Conservation (phyloP, 2,113 vertebrate genomes). For the Hippocampus guttulatus region DNA sequence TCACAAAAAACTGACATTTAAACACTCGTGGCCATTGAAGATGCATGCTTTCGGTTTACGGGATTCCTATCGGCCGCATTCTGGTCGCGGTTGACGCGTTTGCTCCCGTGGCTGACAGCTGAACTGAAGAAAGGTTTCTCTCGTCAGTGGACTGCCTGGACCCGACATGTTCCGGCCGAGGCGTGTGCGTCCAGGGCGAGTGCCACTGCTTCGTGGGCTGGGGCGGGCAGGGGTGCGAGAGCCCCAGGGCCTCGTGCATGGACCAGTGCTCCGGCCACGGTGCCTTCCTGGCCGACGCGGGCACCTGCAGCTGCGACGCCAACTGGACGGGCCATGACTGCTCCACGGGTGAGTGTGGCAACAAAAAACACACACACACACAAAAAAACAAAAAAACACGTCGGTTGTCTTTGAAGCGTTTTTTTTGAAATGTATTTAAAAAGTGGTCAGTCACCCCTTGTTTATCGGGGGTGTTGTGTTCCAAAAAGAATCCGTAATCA, state of each 20-base stretch:
- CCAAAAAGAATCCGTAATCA: too few species aligned
- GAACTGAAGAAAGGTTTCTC: constrained; percentile 8
- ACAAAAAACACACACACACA: too few species aligned
- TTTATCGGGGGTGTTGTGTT: too few species aligned
- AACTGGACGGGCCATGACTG: constrained; percentile 95
- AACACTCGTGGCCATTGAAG: background rate
- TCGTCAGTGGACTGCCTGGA: constrained; percentile 93
- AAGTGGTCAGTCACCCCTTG: too few species aligned
- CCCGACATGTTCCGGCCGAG: constrained; percentile 89
- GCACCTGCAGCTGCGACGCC: constrained; percentile 91
- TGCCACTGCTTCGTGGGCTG: constrained; percentile 95
- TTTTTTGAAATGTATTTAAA: too few species aligned
- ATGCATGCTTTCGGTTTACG: too few species aligned
- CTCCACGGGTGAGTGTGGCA: constrained; percentile 79
- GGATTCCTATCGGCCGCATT: too few species aligned
- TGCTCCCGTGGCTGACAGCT: background rate
- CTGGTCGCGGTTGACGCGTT: too few species aligned
- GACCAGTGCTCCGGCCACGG: constrained; percentile 96
- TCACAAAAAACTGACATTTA: background rate
- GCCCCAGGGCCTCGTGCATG: constrained; percentile 87
- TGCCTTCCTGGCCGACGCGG: constrained; percentile 82
- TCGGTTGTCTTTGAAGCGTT: background rate
- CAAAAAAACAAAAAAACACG: too few species aligned
- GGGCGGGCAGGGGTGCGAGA: constrained; percentile 92
- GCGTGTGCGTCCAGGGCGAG: constrained; percentile 90